These are phyloP conservation scores for Thymallus thymallus DNA, from an alignment of 2,113 vertebrate species.

Conservation along the genomic window DNA sequence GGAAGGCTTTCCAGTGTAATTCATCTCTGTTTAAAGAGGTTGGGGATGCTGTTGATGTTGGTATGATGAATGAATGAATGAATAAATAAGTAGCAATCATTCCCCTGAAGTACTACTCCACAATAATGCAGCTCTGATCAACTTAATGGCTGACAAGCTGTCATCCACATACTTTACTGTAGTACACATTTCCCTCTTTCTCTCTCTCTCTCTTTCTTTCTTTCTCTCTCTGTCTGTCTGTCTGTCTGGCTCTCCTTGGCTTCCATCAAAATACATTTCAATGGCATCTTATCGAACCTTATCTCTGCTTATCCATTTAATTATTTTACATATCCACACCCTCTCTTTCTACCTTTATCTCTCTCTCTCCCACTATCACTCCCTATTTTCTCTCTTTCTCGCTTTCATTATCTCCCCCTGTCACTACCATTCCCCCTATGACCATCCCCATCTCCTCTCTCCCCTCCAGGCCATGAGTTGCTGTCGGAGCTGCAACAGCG, in stretches of 20 bases:
- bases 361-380: not conserved
- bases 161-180: not conserved
- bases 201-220: not conserved
- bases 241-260: too few species aligned
- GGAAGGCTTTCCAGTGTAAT: not conserved
- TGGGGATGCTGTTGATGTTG: not conserved
- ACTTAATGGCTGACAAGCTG: not conserved
- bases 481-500: conserved; percentile 95
- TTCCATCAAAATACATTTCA: too few species aligned
- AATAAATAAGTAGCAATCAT: not conserved
- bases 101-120: not conserved
- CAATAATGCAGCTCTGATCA: not conserved
- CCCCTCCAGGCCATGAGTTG: conserved; percentile 85
- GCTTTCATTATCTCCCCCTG: not conserved
- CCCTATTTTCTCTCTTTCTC: not conserved
- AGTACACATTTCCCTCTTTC: not conserved
- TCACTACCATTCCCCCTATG: not conserved
- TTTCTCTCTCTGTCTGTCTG: too few species aligned
- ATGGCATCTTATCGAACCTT: too few species aligned
- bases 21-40: not conserved
- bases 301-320: too few species aligned
- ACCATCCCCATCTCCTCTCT: not conserved
- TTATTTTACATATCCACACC: too few species aligned
- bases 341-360: not conserved
- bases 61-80: not conserved